A percentile compares a stretch with the other conserved stretches of the same genome.
These are phyloP conservation scores for Chiridota heheva DNA, from an alignment of 35 echinoderm and acorn worm species.

Conservation along the genomic window DNA sequence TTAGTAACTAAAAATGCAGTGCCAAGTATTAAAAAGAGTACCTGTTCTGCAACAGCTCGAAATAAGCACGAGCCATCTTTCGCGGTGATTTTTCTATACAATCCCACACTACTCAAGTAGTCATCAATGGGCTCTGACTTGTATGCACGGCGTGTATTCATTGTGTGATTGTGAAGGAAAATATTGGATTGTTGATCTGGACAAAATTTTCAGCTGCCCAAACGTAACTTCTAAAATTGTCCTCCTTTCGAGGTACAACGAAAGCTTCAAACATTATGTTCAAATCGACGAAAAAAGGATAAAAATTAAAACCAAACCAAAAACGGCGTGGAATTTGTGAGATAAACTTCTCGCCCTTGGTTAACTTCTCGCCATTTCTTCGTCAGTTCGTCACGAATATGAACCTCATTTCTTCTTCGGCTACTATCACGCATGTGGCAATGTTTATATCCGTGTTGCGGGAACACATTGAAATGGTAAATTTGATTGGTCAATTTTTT, in stretches of 20 bases:
- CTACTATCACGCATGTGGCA: no score
- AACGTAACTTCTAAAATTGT: conserved; percentile 3
- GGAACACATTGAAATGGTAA: no score
- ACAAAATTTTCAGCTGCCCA: conserved; percentile 9
- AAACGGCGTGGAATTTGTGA: no score
- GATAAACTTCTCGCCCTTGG: no score
- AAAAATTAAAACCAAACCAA: conserved; percentile 55
- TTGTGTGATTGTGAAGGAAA: no score
- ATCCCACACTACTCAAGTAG: conserved; percentile 76
- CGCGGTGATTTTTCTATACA: conserved; percentile 90
- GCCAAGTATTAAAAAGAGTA: conserved; percentile 20
- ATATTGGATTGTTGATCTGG: no score
- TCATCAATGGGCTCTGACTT: conserved; percentile 90
- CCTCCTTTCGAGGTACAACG: conserved; percentile 12
- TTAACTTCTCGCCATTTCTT: no score
- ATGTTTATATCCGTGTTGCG: no score
- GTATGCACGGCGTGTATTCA: conserved; percentile 21
- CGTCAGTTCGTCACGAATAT: no score
- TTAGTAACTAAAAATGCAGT: no score
- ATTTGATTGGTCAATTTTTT: no score
- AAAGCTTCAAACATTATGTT: conserved; percentile 38
- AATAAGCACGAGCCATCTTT: conserved; percentile 98
- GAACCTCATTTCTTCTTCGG: no score
- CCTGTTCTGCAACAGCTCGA: conserved; percentile 96
- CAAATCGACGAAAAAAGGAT: conserved; percentile 29